Percentiles rank a stretch among this genome's conserved stretches.
Evolutionary conservation across 2,113 vertebrate species (phyloP).

Genomic region (Pheucticus melanocephalus): DNA sequence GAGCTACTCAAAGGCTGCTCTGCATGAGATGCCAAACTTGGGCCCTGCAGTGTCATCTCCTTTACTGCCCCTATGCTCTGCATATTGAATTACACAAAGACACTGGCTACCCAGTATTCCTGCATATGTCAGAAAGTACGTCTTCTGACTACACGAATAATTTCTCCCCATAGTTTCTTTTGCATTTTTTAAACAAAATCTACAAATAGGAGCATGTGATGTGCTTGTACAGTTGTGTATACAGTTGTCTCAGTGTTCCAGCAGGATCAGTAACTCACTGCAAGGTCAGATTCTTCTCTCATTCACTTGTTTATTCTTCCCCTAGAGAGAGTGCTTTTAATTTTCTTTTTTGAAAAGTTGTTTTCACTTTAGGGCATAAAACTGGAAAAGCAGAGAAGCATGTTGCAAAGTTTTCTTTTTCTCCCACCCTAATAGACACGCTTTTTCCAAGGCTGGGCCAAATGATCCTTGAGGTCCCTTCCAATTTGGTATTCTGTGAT

Average conservation of each 20-base stretch:
- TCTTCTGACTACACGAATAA: background rate
- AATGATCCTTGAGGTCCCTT: background rate
- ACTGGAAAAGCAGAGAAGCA: background rate
- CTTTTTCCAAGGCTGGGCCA: background rate
- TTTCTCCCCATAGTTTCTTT: background rate
- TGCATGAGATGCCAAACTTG: fast-evolving
- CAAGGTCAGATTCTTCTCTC: background rate
- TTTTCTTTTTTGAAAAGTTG: background rate
- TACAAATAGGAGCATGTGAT: background rate
- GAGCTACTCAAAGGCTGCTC: background rate
- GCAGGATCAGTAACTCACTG: background rate
- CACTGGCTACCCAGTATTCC: background rate
- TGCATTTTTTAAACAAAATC: background rate
- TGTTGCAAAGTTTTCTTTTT: background rate
- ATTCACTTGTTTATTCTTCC: background rate
- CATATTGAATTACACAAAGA: background rate
- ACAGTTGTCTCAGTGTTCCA: background rate
- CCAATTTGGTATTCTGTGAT: background rate
- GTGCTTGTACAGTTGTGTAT: background rate
- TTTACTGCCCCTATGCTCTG: background rate
- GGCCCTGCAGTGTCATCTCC: background rate
- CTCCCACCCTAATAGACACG: fast-evolving
- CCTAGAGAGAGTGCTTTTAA: background rate
- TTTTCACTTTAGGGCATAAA: background rate
- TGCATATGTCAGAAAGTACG: background rate